phyloP scores from a whole-genome alignment of 1,140 invertebrate genomes.

The Dryas iulia region DNA sequence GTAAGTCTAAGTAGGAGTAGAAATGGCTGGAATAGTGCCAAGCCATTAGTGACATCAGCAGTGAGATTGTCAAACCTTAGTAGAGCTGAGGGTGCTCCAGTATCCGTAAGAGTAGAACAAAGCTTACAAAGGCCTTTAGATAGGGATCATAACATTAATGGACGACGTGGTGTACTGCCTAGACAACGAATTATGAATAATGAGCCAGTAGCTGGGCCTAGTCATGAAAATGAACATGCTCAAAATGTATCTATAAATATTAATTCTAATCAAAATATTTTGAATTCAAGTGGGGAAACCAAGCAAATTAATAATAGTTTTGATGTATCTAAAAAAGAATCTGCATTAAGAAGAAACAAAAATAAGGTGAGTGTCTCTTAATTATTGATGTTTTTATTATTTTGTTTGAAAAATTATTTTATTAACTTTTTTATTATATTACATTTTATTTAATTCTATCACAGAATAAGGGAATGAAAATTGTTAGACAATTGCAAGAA shows the following conservation, averaged over 20 bases:
- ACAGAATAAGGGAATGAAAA: slow-evolving; percentile 76
- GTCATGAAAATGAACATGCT: slow-evolving; percentile 50
- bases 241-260: slow-evolving; percentile 40
- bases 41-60: slow-evolving; percentile 71
- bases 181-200: slow-evolving; percentile 49
- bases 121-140: slow-evolving; percentile 79
- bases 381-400: neutral
- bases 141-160: slow-evolving; percentile 87
- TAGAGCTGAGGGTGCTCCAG: slow-evolving; percentile 59
- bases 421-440: slow-evolving; percentile 8
- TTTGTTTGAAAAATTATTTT: slow-evolving; percentile 20
- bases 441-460: slow-evolving; percentile 35
- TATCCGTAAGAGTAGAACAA: slow-evolving; percentile 69
- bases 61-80: slow-evolving; percentile 67
- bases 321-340: slow-evolving; percentile 58
- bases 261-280: slow-evolving; percentile 42
- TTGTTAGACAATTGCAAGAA: slow-evolving; percentile 75
- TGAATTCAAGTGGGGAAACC: slow-evolving; percentile 50
- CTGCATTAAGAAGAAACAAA: slow-evolving; percentile 61
- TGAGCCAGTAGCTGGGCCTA: slow-evolving; percentile 66
- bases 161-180: slow-evolving; percentile 83
- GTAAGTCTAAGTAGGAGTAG: slow-evolving; percentile 83
- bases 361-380: slow-evolving; percentile 49
- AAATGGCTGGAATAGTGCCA: slow-evolving; percentile 74
- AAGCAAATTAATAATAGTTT: slow-evolving; percentile 42